Conservation (phyloP, 2,113 vertebrate genomes). For the Pedetes capensis region DNA sequence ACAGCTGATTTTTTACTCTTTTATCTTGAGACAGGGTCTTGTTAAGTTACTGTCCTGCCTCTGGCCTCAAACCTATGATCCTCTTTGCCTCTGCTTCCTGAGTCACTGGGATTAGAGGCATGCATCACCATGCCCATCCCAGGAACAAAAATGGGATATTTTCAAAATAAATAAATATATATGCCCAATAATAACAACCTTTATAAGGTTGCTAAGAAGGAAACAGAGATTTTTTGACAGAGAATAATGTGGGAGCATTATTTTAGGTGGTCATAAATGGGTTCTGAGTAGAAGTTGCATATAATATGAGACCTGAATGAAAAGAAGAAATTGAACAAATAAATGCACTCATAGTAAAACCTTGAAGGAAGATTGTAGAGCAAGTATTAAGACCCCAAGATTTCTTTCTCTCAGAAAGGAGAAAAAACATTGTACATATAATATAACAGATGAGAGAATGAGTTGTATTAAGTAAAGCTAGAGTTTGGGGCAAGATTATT, state of each 20-base stretch:
- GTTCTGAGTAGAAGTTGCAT: background rate
- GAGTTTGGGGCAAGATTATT: background rate
- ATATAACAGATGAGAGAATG: background rate
- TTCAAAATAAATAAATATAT: background rate
- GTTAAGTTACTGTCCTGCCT: too few species aligned
- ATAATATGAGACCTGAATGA: background rate
- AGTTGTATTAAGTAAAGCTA: background rate
- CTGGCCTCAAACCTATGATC: too few species aligned
- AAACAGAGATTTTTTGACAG: background rate
- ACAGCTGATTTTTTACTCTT: too few species aligned
- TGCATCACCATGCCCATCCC: too few species aligned
- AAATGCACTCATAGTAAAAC: background rate
- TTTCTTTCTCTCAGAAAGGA: background rate
- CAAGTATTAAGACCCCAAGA: background rate
- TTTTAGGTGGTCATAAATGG: background rate
- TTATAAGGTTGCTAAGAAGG: background rate
- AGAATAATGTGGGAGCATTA: background rate
- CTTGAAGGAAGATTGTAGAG: background rate
- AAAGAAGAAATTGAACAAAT: background rate
- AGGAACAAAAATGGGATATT: too few species aligned
- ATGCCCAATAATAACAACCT: background rate
- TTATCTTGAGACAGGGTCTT: too few species aligned
- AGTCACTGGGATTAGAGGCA: too few species aligned
- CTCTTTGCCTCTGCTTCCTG: too few species aligned
- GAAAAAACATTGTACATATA: background rate